phyloP scores from a whole-genome alignment of 2,888 invertebrate genomes.

The Lutraria lutraria region DNA sequence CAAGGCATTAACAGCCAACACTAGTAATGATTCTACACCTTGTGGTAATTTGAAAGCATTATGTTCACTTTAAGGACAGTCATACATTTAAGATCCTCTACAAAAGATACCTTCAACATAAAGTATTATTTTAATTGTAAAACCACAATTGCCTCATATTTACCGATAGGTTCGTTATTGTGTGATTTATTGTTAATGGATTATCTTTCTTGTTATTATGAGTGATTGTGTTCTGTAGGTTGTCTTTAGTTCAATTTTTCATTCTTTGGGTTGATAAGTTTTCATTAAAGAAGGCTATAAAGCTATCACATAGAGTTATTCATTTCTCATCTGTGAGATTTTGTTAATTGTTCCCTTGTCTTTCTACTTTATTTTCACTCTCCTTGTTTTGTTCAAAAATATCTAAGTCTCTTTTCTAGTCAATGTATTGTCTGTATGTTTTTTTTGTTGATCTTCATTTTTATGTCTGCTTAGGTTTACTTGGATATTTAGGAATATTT shows the following conservation, averaged over 20 bases:
- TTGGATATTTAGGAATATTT: too few species aligned
- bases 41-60: too few species aligned
- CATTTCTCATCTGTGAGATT: neutral
- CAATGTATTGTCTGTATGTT: constrained; percentile 18
- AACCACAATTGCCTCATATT: constrained; percentile 8
- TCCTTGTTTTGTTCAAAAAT: constrained; percentile 22
- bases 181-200: neutral
- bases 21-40: too few species aligned
- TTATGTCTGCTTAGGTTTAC: neutral
- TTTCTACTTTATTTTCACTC: neutral
- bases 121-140: neutral
- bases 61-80: too few species aligned
- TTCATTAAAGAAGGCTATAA: neutral
- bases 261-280: neutral
- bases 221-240: neutral
- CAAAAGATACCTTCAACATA: too few species aligned
- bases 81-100: too few species aligned
- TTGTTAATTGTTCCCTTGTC: neutral
- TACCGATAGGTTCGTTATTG: neutral
- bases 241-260: constrained; percentile 13
- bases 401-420: constrained; percentile 25
- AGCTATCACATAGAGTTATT: neutral
- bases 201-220: neutral
- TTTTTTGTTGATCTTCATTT: neutral
- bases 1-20: too few species aligned